A percentile compares a stretch with the other conserved stretches of the same genome.
Evolutionary conservation across 2,797 vertebrate genomes (phyloP).

Genomic region (Anguilla marmorata): DNA sequence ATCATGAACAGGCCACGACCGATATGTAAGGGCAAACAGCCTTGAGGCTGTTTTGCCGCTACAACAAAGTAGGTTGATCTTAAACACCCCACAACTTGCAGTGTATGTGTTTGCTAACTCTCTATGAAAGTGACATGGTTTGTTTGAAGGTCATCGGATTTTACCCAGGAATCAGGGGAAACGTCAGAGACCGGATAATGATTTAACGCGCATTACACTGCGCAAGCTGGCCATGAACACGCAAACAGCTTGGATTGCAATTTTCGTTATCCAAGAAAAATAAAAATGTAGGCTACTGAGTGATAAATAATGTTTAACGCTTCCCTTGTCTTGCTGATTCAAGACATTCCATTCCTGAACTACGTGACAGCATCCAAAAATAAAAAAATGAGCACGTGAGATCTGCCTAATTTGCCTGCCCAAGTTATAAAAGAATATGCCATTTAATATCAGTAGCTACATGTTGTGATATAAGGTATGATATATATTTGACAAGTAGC

Average conservation of each 20-base stretch:
- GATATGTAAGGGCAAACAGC: background rate
- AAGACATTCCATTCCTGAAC: background rate
- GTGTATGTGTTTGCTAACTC: background rate
- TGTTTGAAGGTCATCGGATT: background rate
- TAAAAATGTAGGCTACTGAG: background rate
- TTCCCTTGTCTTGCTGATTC: constrained; percentile 11
- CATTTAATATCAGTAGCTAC: background rate
- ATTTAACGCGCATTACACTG: background rate
- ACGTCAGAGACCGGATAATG: background rate
- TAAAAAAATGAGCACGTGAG: background rate
- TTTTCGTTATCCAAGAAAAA: background rate
- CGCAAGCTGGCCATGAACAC: background rate
- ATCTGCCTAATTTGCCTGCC: background rate
- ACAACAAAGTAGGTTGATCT: background rate
- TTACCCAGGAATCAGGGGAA: background rate
- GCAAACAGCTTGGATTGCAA: background rate
- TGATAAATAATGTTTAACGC: background rate
- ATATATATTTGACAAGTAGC: background rate
- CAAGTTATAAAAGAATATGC: background rate
- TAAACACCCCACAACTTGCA: background rate
- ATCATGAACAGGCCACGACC: background rate
- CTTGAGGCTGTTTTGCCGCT: background rate
- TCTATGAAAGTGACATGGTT: background rate
- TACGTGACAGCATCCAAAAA: background rate
- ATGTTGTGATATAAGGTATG: background rate